Evolutionary conservation across 2,113 vertebrate genomes (phyloP), one percentile per base, ranked within the genome.

Genomic region (Dipodomys ordii): DNA sequence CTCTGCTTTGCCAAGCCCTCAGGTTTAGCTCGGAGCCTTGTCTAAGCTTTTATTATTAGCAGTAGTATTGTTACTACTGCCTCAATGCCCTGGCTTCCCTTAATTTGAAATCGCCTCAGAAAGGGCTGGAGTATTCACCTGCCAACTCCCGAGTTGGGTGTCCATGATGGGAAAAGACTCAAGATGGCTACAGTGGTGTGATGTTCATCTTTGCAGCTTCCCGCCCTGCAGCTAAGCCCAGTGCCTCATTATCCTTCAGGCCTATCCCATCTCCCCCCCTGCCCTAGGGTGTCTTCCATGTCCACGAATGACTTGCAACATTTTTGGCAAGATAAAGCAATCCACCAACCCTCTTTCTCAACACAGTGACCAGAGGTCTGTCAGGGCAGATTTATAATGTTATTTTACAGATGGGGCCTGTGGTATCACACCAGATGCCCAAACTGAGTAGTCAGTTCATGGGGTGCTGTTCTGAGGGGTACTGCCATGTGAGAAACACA

Each of bases 1-100:
- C 90, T 84, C 83, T 74, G 69, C 22, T 91, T 72, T 83, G 81
- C 46, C 76, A 49, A 84, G 69, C 69, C 53, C 23, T 35, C 28
- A 60, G 60, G 20, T 86, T 80, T 83, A n/a, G 4, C 39, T 2
- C 6, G 4, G 25, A 27, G 78, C n/a, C 32, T 6, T 57, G 16
- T 35, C 20, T 57, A 27, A 88, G 49, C 39, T 78, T 71, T 64
- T 46, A 32, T n/a, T 49, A 27, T 19, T 64, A 9, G 46, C 30
- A 3, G 44, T 39, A 39, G 10, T 16, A 4, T 12, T 28, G 1
- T 23, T 27, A 30, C 1, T 20, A 4, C 57, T 46, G 1, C n/a
- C 25, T 57, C 64, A 20, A 39, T 16, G 30, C 28, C 18, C 27
- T 11, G 3, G 57, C 18, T 0, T 64, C 80, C 4, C 6, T 0